A percentile compares a stretch with the other conserved stretches of the same genome.
phyloP scores from a whole-genome alignment of 2,888 invertebrate genomes.

The Tachina lurida region DNA sequence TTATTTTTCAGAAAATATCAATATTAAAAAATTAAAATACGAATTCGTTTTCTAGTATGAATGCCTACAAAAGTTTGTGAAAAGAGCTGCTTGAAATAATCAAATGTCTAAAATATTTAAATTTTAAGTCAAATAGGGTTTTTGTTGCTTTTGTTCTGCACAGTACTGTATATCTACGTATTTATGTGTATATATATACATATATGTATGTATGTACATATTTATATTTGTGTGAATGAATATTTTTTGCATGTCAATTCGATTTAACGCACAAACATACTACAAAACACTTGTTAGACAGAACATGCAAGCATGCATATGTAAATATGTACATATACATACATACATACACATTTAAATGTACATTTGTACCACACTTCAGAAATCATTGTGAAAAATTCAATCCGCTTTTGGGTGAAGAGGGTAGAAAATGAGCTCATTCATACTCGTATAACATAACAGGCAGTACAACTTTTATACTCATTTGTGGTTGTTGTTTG shows the following conservation, averaged over 20 bases:
- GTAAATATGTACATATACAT: conserved; percentile 9
- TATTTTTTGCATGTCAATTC: no score
- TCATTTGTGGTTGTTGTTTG: conserved; percentile 56
- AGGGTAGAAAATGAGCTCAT: conserved; percentile 70
- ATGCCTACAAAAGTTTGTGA: no score
- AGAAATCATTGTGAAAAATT: conserved; percentile 61
- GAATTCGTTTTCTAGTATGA: no score
- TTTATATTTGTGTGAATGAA: no score
- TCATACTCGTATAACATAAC: conserved; percentile 47
- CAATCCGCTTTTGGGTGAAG: conserved; percentile 29
- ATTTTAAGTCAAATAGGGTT: no score
- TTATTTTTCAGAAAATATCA: no score
- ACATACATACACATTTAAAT: conserved; percentile 3
- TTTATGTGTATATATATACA: not conserved
- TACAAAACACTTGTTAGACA: not conserved
- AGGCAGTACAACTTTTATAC: conserved; percentile 46
- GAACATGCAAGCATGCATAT: not conserved
- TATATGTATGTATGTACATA: conserved; percentile 17
- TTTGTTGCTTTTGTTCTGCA: no score
- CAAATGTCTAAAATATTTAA: no score
- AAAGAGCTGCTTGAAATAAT: no score
- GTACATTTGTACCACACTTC: conserved; percentile 27
- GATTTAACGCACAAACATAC: no score
- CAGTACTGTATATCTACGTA: conserved; percentile 1
- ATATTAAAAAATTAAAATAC: no score